Evolutionary conservation across 2,797 vertebrate genomes (phyloP), one percentile per base, ranked within the genome.

Genomic region (Odontamblyopus lacepedii): DNA sequence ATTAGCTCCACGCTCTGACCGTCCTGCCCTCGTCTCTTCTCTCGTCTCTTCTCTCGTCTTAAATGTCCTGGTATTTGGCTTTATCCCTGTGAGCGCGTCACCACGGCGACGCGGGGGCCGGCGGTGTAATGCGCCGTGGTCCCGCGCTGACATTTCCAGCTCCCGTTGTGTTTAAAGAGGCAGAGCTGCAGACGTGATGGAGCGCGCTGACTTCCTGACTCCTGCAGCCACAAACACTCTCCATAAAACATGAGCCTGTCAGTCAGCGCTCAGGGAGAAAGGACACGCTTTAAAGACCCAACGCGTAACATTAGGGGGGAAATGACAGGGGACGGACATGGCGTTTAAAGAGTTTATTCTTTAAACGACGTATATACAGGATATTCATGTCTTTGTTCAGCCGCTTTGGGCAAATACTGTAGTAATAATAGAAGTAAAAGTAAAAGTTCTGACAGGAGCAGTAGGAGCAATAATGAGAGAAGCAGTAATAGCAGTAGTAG

Each of bases 91-190:
- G 80, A 84, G 87, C 81, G 82, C 73, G 53, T 85, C 83, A 85
- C 87, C 85, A 85, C 83, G 89, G 77, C 76, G 73, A 63, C 85
- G 15, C 74, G 2, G 81, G 15, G 30, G 2, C 83, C 86, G 81
- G 78, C 85, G 89, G 86, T 86, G 88, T 88, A 91, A 92, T 89
- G 87, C 87, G 89, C 80, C 86, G 87, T 89, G 32, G 32, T 92
- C 88, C 87, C 91, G 87, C 83, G 83, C 84, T 93, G 91, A 92
- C 92, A 93, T 93, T 92, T 92, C 81, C 86, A 82, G 81, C 69
- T 79, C 85, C 90, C 87, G 90, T 92, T 92, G 91, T 90, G 86
- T 88, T 91, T 88, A 92, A 91, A 92, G 5, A 91, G 89, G 91
- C 87, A 79, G 2, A 77, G 80, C 73, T 83, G 92, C 89, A 88